phyloP scores from a whole-genome alignment of 2,113 vertebrate genomes.

The Platanista minor region DNA sequence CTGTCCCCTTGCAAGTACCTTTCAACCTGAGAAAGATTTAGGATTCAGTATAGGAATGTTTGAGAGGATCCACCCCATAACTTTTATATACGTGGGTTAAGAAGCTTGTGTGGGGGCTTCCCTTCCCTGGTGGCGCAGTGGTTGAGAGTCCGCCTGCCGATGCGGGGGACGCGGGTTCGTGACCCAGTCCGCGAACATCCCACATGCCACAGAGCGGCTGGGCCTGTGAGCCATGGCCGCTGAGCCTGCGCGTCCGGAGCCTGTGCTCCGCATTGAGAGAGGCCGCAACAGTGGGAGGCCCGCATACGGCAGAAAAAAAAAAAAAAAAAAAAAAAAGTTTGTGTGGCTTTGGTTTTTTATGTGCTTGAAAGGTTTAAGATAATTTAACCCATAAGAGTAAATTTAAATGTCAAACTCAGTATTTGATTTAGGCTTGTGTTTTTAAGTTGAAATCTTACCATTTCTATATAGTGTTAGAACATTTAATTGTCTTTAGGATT shows the following conservation, averaged over 20 bases:
- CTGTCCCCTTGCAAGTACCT: not conserved
- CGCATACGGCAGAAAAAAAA: too few species aligned
- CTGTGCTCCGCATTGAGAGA: too few species aligned
- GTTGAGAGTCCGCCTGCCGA: too few species aligned
- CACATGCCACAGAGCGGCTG: too few species aligned
- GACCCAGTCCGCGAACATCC: too few species aligned
- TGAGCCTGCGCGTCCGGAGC: too few species aligned
- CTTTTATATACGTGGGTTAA: not conserved
- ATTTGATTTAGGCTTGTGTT: not conserved
- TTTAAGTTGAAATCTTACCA: slow-evolving; percentile 28
- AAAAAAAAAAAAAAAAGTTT: too few species aligned
- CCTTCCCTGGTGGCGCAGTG: too few species aligned
- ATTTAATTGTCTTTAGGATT: not conserved
- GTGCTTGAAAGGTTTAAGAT: not conserved
- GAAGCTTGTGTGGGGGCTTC: not conserved
- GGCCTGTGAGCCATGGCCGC: too few species aligned
- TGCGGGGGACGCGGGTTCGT: too few species aligned
- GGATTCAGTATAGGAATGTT: not conserved
- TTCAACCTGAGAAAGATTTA: not conserved
- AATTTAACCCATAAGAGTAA: not conserved
- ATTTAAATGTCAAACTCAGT: not conserved
- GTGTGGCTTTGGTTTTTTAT: not conserved
- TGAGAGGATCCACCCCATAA: not conserved
- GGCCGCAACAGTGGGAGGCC: too few species aligned
- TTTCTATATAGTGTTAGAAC: not conserved